Evolutionary conservation across 2,888 invertebrate species (phyloP).

Genomic region (Epistrophe eligans): DNA sequence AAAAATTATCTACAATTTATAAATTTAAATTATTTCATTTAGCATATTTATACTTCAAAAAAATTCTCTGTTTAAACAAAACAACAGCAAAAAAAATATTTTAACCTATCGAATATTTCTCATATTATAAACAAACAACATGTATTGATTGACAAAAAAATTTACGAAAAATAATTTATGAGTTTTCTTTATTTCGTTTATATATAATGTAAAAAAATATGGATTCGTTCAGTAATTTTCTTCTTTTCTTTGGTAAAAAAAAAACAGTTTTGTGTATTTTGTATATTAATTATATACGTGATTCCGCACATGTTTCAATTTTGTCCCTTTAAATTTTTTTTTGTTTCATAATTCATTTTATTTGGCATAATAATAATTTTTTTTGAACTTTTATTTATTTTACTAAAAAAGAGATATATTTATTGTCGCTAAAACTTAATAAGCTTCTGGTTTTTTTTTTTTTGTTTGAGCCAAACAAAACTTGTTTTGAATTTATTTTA

Average conservation of each 20-base stretch:
- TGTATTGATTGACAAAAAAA: constrained; percentile 67
- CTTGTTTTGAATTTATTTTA: constrained; percentile 4
- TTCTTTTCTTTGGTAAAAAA: constrained; percentile 70
- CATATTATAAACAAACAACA: constrained; percentile 68
- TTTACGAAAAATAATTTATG: constrained; percentile 72
- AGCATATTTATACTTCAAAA: constrained; percentile 63
- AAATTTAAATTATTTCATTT: constrained; percentile 57
- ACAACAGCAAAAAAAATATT: constrained; percentile 44
- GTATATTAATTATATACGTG: constrained; percentile 62
- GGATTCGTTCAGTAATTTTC: constrained; percentile 73
- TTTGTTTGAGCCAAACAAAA: constrained; percentile 26
- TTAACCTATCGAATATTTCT: constrained; percentile 70
- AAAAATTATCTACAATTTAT: constrained; percentile 55
- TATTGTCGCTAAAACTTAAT: constrained; percentile 27
- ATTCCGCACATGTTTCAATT: constrained; percentile 71
- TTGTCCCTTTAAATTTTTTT: constrained; percentile 54
- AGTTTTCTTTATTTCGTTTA: constrained; percentile 72
- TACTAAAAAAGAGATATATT: constrained; percentile 18
- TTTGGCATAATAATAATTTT: constrained; percentile 59
- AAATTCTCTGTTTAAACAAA: constrained; percentile 49
- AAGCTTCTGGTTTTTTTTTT: constrained; percentile 26
- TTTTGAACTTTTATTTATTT: constrained; percentile 22
- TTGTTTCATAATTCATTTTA: constrained; percentile 41
- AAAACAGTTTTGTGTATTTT: constrained; percentile 64
- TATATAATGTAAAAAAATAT: constrained; percentile 43